phyloP scores from a whole-genome alignment of 2,888 invertebrate species.

The Spilosoma lubricipeda region DNA sequence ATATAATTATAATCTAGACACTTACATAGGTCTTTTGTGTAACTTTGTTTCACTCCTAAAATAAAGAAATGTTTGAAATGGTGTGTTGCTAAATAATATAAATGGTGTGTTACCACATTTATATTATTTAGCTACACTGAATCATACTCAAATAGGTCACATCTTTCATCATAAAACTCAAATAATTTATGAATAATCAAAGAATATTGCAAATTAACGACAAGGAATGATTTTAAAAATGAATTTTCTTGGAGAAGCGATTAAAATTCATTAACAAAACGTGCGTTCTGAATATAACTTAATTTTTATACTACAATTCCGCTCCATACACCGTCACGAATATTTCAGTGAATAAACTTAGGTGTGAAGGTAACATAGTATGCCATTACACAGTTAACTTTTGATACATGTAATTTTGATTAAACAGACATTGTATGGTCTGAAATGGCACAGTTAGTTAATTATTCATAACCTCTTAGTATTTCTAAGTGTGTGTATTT shows the following conservation, averaged over 20 bases:
- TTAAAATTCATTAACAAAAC: neutral
- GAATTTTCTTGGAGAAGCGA: neutral
- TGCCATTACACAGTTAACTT: neutral
- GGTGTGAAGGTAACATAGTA: neutral
- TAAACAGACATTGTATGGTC: neutral
- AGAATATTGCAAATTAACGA: too few species aligned
- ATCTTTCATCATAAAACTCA: too few species aligned
- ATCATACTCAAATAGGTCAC: too few species aligned
- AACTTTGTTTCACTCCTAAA: too few species aligned
- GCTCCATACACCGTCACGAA: neutral
- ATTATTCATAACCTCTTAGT: neutral
- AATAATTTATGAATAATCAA: too few species aligned
- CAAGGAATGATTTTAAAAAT: neutral
- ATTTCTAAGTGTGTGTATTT: neutral
- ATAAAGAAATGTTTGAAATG: too few species aligned
- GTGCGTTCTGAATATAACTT: neutral
- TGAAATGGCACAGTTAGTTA: neutral
- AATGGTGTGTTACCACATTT: too few species aligned
- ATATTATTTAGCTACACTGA: too few species aligned
- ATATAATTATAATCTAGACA: too few species aligned
- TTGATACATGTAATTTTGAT: neutral
- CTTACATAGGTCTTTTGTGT: too few species aligned
- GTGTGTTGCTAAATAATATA: too few species aligned
- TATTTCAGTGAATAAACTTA: neutral
- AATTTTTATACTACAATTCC: too few species aligned